Evolutionary conservation across 2,888 invertebrate genomes (phyloP).

Genomic region (Drosophila niveifrons): DNA sequence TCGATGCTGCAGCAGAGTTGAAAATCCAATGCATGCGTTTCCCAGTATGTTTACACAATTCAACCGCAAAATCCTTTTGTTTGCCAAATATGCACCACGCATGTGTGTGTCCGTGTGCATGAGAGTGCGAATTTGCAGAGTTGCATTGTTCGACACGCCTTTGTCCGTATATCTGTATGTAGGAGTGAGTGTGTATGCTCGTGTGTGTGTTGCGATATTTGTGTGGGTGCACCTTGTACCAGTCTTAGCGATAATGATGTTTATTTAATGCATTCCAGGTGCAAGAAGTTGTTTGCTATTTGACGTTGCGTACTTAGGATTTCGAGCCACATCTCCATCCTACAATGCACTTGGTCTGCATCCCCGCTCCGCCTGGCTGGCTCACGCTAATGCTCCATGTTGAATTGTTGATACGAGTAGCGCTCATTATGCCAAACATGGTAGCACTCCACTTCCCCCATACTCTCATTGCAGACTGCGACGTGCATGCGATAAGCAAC

Average conservation of each 20-base stretch:
- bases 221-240: constrained; percentile 39
- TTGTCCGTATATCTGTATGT: constrained; percentile 19
- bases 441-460: constrained; percentile 56
- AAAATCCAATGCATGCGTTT: constrained; percentile 54
- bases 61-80: constrained; percentile 77
- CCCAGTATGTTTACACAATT: constrained; percentile 59
- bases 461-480: constrained; percentile 57
- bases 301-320: constrained; percentile 69
- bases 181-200: constrained; percentile 11
- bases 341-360: constrained; percentile 13
- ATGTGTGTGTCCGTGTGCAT: constrained; percentile 12
- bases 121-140: constrained; percentile 47
- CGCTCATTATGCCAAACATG: constrained; percentile 76
- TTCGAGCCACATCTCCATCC: constrained; percentile 52
- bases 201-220: neutral
- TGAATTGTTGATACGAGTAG: constrained; percentile 42
- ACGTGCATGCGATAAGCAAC: constrained; percentile 73
- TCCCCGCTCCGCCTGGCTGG: constrained; percentile 6
- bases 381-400: constrained; percentile 55
- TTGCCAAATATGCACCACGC: constrained; percentile 61
- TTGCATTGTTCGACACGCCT: constrained; percentile 56
- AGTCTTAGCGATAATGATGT: constrained; percentile 80
- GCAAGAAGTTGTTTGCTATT: constrained; percentile 76
- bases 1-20: neutral
- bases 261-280: constrained; percentile 81